Evolutionary conservation across 1,140 invertebrate species (phyloP).

Genomic region (Scylla paramamosain): DNA sequence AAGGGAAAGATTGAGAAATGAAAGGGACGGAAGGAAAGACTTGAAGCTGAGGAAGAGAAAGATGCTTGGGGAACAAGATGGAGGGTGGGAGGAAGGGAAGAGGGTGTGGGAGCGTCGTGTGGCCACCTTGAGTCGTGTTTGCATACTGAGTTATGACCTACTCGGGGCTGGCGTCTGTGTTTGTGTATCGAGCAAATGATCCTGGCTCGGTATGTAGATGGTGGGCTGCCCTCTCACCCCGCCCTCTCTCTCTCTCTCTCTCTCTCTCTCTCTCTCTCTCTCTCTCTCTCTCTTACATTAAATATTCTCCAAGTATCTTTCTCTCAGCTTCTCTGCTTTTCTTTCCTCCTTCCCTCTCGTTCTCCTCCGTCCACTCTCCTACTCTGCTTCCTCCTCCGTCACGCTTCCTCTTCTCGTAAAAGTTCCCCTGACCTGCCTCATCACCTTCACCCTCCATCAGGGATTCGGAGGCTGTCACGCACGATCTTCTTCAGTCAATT

Average conservation of each 20-base stretch:
- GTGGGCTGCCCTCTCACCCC: constrained; percentile 8
- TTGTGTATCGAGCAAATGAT: constrained; percentile 22
- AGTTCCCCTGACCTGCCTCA: too few relatives aligned
- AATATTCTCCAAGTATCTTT: too few relatives aligned
- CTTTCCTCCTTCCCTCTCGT: too few relatives aligned
- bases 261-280: too few relatives aligned
- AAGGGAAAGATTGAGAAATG: neutral
- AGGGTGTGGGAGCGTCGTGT: neutral
- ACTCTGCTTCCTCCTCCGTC: too few relatives aligned
- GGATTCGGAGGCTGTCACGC: neutral
- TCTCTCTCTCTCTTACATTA: too few relatives aligned
- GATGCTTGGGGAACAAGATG: neutral
- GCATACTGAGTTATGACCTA: constrained; percentile 47
- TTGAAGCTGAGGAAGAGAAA: too few relatives aligned
- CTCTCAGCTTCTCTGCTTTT: too few relatives aligned
- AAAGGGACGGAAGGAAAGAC: neutral
- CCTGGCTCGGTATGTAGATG: constrained; percentile 39
- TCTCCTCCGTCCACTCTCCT: too few relatives aligned
- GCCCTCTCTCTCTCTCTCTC: neutral
- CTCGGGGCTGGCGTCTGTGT: constrained; percentile 21
- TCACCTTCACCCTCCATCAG: neutral
- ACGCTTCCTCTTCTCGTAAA: too few relatives aligned
- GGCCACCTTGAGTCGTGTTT: constrained; percentile 25
- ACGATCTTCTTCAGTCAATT: neutral
- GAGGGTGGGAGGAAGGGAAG: neutral